Conservation (phyloP, 1,140 invertebrate genomes). For the Drosophila punjabiensis region DNA sequence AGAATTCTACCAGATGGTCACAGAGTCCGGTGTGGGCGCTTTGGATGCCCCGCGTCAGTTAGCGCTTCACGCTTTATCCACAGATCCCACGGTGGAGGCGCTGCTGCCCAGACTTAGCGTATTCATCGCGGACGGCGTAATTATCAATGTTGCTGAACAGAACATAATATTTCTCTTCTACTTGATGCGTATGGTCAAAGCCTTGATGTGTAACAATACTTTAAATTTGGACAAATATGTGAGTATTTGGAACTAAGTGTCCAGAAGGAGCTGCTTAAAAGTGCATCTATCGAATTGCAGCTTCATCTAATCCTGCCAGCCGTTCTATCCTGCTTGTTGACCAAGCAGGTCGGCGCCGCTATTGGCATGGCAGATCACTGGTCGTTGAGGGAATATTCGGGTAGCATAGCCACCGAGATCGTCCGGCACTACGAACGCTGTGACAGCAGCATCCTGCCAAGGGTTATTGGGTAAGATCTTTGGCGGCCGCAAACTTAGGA, state of each 20-base stretch:
- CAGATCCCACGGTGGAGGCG: slow-evolving; percentile 37
- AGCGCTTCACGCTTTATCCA: slow-evolving; percentile 15
- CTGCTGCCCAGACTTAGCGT: slow-evolving; percentile 21
- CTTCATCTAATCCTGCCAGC: slow-evolving; percentile 52
- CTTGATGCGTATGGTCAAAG: slow-evolving; percentile 53
- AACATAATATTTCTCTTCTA: slow-evolving; percentile 32
- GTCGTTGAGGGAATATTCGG: slow-evolving; percentile 47
- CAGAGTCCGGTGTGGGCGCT: slow-evolving; percentile 14
- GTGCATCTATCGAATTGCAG: slow-evolving; percentile 12
- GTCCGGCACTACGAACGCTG: slow-evolving; percentile 9
- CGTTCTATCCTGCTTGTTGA: slow-evolving; percentile 40
- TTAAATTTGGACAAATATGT: slow-evolving; percentile 42
- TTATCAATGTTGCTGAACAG: slow-evolving; percentile 20
- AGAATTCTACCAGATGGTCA: slow-evolving; percentile 30
- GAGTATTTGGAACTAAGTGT: slow-evolving; percentile 12
- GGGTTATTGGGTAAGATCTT: slow-evolving; percentile 40
- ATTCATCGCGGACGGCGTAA: slow-evolving; percentile 36
- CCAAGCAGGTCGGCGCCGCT: neutral
- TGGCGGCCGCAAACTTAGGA: neutral
- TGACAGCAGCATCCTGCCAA: slow-evolving; percentile 18
- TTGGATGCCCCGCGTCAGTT: slow-evolving; percentile 8
- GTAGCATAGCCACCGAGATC: slow-evolving; percentile 43
- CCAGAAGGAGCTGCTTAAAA: neutral
- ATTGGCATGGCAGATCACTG: slow-evolving; percentile 29
- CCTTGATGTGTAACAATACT: slow-evolving; percentile 25